Base-by-base conservation (phyloP, 2,888 invertebrate genomes). In the Nomada flava region DNA sequence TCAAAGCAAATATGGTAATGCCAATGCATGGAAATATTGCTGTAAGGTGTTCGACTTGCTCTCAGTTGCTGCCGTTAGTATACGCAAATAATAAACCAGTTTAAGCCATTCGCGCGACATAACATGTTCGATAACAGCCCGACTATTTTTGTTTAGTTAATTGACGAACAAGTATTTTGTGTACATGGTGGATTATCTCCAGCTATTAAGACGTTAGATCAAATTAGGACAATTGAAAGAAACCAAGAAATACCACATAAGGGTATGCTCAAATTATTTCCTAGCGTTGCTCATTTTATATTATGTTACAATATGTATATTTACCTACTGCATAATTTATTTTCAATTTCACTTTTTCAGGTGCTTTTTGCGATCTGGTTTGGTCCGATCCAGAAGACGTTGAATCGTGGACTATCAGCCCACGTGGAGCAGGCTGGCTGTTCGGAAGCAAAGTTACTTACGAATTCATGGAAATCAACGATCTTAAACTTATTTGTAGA, bases 331-430 rank as follows among this genome's bases (percentile, higher is more conserved):
- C 2, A 29, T 47, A 13, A n/a, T 42, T 29, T 10, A 57, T 23
- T 55, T 53, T 29, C 13, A 0, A 57, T 60, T 59, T 13, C 11
- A 59, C 20, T 15, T 52, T n/a, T 64, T 26, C 79, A 94, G 95
- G 99, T 83, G 98, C 98, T 67, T 98, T 99, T 94, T 99, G 99
- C 96, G 99, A 99, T 96, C 95, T 99, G 88, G 97, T 99, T 70
- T 99, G 99, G 99, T 99, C 99, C 5, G 99, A 99, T 94, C 99
- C 99, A 50, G 99, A 99, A 92, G 99, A 99, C 92, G 97, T 99
- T 75, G 97, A 98, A 83, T 96, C 96, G 89, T 99, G 99, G 98
- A 96, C 97, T 57, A 96, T 98, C 73, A 98, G 98, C 94, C 99
- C 99, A 0, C 95, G 99, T 88, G 99, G 99, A 52, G 99, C 99